Conservation (phyloP, 1,140 invertebrate species). For the Pectinophora gossypiella region DNA sequence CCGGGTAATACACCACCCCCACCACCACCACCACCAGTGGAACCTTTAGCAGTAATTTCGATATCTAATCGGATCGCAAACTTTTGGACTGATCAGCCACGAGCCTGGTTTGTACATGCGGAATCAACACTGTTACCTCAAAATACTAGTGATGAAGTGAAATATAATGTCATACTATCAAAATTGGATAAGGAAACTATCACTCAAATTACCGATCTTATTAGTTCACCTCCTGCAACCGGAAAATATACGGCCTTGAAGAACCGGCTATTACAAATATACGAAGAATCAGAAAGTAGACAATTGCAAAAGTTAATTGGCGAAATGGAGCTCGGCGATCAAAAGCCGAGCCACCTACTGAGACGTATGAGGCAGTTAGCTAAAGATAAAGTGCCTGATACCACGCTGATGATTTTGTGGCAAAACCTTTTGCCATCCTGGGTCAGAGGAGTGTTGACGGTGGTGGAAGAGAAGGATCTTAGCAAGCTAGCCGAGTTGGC, state of each 20-base stretch:
- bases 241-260: not conserved
- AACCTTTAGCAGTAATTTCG: too few species aligned
- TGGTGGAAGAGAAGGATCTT: not conserved
- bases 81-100: too few species aligned
- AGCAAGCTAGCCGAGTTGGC: not conserved
- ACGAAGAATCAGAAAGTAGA: not conserved
- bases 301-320: too few species aligned
- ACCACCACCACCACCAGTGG: too few species aligned
- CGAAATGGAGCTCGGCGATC: slow-evolving; percentile 2
- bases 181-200: slow-evolving; percentile 3
- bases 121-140: slow-evolving; percentile 16
- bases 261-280: not conserved
- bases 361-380: not conserved
- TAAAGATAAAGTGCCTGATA: not conserved
- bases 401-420: not conserved
- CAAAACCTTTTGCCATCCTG: not conserved
- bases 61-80: too few species aligned
- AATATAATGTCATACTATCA: slow-evolving; percentile 6
- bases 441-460: not conserved
- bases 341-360: not conserved
- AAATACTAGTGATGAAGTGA: slow-evolving; percentile 13
- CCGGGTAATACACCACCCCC: too few species aligned
- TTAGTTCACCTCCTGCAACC: not conserved
- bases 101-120: too few species aligned
- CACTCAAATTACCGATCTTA: slow-evolving; percentile 6